Evolutionary conservation across 2,888 invertebrate genomes (phyloP).

Genomic region (Cetonia aurata): DNA sequence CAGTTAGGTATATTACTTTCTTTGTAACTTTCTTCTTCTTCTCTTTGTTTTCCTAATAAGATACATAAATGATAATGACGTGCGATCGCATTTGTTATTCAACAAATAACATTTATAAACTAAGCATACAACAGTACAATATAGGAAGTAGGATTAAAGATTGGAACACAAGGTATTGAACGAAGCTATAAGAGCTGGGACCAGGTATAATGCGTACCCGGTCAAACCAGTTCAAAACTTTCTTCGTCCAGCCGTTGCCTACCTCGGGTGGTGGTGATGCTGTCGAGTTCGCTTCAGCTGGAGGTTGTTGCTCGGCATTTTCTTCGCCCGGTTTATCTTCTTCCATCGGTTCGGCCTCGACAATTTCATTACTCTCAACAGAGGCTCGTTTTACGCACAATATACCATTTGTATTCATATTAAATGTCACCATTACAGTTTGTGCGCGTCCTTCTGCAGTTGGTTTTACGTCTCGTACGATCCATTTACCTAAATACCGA

Average conservation of each 20-base stretch:
- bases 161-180: slow-evolving; percentile 47
- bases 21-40: slow-evolving; percentile 82
- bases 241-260: slow-evolving; percentile 68
- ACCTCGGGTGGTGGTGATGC: slow-evolving; percentile 62
- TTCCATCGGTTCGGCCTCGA: slow-evolving; percentile 64
- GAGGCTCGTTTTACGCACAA: slow-evolving; percentile 90
- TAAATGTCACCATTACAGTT: slow-evolving; percentile 96
- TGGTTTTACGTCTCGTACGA: slow-evolving; percentile 86
- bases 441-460: slow-evolving; percentile 91
- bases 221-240: slow-evolving; percentile 68
- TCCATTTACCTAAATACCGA: slow-evolving; percentile 74
- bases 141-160: slow-evolving; percentile 50
- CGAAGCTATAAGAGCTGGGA: slow-evolving; percentile 46
- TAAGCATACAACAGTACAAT: slow-evolving; percentile 39
- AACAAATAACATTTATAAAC: slow-evolving; percentile 7
- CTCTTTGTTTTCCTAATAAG: slow-evolving; percentile 71
- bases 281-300: slow-evolving; percentile 55
- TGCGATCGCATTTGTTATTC: slow-evolving; percentile 1
- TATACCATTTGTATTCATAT: slow-evolving; percentile 94
- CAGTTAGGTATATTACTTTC: slow-evolving; percentile 86
- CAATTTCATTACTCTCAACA: slow-evolving; percentile 79
- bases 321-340: slow-evolving; percentile 59
- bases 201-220: slow-evolving; percentile 66
- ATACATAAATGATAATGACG: slow-evolving; percentile 9
- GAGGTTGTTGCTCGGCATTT: slow-evolving; percentile 59